Conservation (phyloP, 1,140 invertebrate species). For the Branchinecta lynchi region DNA sequence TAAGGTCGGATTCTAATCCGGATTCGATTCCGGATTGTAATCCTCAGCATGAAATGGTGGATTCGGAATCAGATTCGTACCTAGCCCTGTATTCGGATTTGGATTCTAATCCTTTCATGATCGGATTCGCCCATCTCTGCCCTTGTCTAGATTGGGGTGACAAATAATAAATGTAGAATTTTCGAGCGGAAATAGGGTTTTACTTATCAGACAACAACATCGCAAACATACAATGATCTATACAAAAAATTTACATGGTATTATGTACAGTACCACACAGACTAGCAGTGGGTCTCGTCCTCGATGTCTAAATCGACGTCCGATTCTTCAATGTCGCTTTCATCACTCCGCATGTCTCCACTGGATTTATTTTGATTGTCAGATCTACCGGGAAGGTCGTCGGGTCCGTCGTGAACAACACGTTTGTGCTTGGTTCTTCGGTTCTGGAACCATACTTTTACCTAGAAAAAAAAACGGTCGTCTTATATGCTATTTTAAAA, state of each 20-base stretch:
- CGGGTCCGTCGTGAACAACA: conserved; percentile 36
- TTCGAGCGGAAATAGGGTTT: too few species aligned
- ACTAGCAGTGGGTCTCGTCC: neutral
- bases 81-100: too few species aligned
- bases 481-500: conserved; percentile 26
- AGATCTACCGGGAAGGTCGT: conserved; percentile 13
- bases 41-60: too few species aligned
- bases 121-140: too few species aligned
- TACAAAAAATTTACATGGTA: conserved; percentile 2
- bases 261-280: neutral
- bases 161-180: too few species aligned
- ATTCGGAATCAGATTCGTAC: too few species aligned
- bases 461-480: conserved; percentile 34
- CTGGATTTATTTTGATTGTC: neutral
- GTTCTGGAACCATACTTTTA: conserved; percentile 52
- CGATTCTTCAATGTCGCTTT: conserved; percentile 2
- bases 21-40: too few species aligned
- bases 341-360: neutral
- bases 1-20: too few species aligned
- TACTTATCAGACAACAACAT: too few species aligned
- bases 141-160: too few species aligned
- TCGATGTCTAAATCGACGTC: neutral
- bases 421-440: conserved; percentile 44
- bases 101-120: too few species aligned
- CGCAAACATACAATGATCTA: neutral